These are phyloP conservation scores for Merops nubicus DNA, from an alignment of 2,113 vertebrate genomes.

Conservation along the genomic window DNA sequence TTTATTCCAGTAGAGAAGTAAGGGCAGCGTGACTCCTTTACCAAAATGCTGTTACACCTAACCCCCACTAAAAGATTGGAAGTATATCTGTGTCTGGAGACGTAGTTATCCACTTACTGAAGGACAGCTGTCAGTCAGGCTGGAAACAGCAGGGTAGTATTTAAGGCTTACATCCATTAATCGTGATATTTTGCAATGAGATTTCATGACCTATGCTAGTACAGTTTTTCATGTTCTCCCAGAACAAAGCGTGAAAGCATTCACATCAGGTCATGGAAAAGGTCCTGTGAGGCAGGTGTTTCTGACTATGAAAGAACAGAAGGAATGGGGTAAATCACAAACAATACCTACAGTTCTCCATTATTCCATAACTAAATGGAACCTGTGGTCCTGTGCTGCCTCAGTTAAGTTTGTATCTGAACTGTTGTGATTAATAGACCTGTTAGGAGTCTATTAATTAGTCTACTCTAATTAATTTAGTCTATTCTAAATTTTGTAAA, in stretches of 20 bases:
- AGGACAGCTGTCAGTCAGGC: not conserved
- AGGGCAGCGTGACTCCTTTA: not conserved
- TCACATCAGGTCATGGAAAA: not conserved
- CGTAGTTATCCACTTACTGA: not conserved
- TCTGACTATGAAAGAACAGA: not conserved
- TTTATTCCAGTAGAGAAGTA: not conserved
- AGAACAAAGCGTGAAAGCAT: not conserved
- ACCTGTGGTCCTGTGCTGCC: accelerated
- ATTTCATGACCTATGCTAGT: not conserved
- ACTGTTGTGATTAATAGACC: not conserved
- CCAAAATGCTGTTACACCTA: not conserved
- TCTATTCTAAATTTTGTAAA: not conserved
- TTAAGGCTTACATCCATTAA: not conserved
- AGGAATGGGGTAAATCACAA: not conserved
- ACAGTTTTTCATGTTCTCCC: not conserved
- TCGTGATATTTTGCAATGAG: not conserved
- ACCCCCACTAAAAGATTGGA: not conserved
- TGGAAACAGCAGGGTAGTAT: not conserved
- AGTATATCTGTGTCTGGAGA: not conserved
- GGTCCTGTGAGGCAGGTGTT: accelerated
- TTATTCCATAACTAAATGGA: not conserved
- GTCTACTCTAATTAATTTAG: too few relatives aligned
- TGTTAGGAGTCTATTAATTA: not conserved
- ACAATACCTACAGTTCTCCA: not conserved
- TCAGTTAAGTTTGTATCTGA: not conserved